Conservation (phyloP, 2,113 vertebrate genomes). For the Phaethornis superciliosus region DNA sequence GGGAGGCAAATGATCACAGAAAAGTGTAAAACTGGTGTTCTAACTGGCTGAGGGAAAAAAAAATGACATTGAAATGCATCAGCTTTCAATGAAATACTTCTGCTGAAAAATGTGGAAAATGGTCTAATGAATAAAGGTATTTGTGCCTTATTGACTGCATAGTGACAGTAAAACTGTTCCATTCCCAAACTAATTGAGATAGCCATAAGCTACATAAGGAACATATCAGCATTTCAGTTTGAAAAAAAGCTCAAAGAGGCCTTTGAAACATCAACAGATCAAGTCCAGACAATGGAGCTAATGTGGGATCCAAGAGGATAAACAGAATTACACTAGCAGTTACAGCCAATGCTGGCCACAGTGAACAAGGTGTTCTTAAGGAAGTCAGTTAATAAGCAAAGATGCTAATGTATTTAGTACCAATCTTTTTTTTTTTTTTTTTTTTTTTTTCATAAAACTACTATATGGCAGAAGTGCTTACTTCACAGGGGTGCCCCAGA, state of each 20-base stretch:
- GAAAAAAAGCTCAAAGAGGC: background rate
- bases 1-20: background rate
- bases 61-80: background rate
- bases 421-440: background rate
- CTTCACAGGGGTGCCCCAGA: slow-evolving; percentile 46
- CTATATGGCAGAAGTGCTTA: slow-evolving; percentile 29
- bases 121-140: background rate
- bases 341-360: background rate
- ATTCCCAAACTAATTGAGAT: background rate
- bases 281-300: background rate
- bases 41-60: background rate
- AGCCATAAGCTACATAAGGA: background rate
- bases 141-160: background rate
- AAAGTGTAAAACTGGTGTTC: background rate
- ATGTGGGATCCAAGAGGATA: background rate
- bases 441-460: background rate
- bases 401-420: background rate
- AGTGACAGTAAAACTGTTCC: background rate
- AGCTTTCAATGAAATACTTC: background rate
- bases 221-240: background rate
- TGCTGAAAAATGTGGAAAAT: background rate
- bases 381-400: slow-evolving; percentile 18
- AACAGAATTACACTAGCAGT: background rate
- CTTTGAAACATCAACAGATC: background rate
- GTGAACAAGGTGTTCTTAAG: background rate